These are phyloP conservation scores for Tiliacea aurago DNA, from an alignment of 2,888 invertebrate species.

Conservation along the genomic window DNA sequence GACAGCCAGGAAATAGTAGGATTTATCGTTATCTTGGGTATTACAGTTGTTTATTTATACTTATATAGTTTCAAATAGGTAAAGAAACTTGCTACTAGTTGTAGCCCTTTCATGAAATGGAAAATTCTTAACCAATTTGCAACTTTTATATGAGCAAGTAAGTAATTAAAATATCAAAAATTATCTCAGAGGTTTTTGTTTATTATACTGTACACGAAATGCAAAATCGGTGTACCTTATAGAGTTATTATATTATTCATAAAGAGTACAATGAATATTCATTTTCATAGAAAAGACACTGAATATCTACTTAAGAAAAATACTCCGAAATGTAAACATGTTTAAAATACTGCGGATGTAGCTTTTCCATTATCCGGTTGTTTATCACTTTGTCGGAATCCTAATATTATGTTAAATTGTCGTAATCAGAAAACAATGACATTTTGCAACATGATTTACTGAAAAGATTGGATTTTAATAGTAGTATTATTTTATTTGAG, in stretches of 20 bases:
- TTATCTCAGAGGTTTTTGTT: background rate
- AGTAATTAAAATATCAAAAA: background rate
- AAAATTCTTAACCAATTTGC: background rate
- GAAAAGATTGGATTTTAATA: constrained; percentile 1
- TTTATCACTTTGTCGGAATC: constrained; percentile 24
- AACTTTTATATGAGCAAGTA: background rate
- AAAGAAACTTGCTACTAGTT: background rate
- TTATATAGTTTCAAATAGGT: background rate
- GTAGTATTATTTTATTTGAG: background rate
- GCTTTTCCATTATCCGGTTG: constrained; percentile 24
- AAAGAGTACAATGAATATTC: constrained; percentile 19
- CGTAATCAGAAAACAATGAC: constrained; percentile 24
- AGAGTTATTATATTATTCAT: background rate
- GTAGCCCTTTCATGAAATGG: background rate
- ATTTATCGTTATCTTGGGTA: constrained; percentile 18
- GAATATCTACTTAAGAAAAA: constrained; percentile 28
- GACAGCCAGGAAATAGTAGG: constrained; percentile 1
- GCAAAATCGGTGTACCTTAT: background rate
- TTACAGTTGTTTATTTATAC: constrained; percentile 11
- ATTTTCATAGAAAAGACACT: constrained; percentile 34
- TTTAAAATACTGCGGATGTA: constrained; percentile 33
- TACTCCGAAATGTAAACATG: constrained; percentile 16
- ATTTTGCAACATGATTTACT: constrained; percentile 10
- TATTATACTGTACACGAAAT: background rate
- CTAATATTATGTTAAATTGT: constrained; percentile 26